Base-by-base conservation (phyloP, 2,113 vertebrate genomes). In the Sisor rabdophorus region DNA sequence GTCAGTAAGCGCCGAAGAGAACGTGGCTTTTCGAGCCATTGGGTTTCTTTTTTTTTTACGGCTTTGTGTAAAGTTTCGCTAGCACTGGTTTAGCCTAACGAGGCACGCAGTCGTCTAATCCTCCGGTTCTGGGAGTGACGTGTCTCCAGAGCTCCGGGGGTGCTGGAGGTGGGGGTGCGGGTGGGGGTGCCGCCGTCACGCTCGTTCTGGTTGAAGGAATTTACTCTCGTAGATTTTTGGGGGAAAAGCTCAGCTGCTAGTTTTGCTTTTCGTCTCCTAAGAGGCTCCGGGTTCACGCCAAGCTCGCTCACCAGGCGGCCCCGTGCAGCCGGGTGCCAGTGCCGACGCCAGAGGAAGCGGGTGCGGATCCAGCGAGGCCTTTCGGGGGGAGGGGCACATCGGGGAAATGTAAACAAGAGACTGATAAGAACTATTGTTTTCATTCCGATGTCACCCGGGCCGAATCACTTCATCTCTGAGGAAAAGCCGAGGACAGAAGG, bases 401-500 rank as follows among this genome's bases (percentile, higher is more conserved):
- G 90, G 90, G 89, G 93, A 92, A 92, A 91, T 89, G 88, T 89
- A 93, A 95, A 93, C 88, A 93, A 89, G 89, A 89, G 88, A 84
- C 85, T 90, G 93, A 94, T 94, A 92, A 92, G 91, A 85, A 84
- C 89, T 92, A 93, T 96, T 95, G 90, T 95, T 95, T 93, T 94
- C 89, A 92, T 93, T 95, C 89, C 92, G 93, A 90, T 91, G 91
- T 89, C 89, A 90, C 92, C 85, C 88, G 89, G 80, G 91, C 92
- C 91, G 91, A 92, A 92, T 91, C 92, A 77, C 83, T 90, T 91
- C 93, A 90, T 91, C 89, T 88, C 83, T 4, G 84, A 86, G 84
- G 83, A 80, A 80, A 84, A 85, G 75, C 11, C 61, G 84, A 86
- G 69, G 70, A 72, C 24, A 40, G 26, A 22, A 50, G 83, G 82